Base-by-base conservation (phyloP, 2,888 invertebrate genomes). In the Aphidius colemani region DNA sequence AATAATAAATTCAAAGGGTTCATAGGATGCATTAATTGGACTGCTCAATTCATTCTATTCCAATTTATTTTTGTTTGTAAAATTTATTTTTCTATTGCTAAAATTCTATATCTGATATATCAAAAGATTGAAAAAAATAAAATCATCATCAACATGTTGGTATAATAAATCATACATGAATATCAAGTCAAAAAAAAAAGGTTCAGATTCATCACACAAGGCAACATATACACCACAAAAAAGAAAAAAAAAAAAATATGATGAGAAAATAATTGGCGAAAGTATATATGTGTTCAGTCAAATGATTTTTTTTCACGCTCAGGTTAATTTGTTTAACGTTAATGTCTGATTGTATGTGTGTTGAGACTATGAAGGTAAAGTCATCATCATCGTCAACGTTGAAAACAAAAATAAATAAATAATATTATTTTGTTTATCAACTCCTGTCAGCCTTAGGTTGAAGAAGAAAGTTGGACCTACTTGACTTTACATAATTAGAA, bases 241-340 rank as follows among this genome's bases (percentile, higher is more conserved):
- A 5, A 30, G 4, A 30, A 30, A 30, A 30, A 30, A 30, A 7
- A 40, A 41, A 13, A 18, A 50, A 39, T 40, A 45, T 70, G 66
- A 70, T 67, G 70, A 64, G 70, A 61, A 70, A 63, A 69, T 70
- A 70, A 70, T 70, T 69, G 70, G 67, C 69, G 67, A 69, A 67
- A 68, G 70, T 69, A 48, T n/a, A 48, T 46, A 18, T 48, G 46
- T 57, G 39, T 46, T 57, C 57, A n/a, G 46, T 30, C 56, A 56
- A 53, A 53, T 53, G 53, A 56, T 56, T 56, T 45, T 61, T 30
- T 60, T 61, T 59, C 50, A 48, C 58, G 49, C 59, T 18, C 41
- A 44, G 65, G 58, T 63, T 63, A 43, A 59, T 53, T 56, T 60
- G 58, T 43, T 59, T 57, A 56, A 67, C 51, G 55, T 67, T 67